A percentile compares a stretch with the other conserved stretches of the same genome.
phyloP scores from a whole-genome alignment of 2,113 vertebrate genomes.

The Ceyx margarethae region DNA sequence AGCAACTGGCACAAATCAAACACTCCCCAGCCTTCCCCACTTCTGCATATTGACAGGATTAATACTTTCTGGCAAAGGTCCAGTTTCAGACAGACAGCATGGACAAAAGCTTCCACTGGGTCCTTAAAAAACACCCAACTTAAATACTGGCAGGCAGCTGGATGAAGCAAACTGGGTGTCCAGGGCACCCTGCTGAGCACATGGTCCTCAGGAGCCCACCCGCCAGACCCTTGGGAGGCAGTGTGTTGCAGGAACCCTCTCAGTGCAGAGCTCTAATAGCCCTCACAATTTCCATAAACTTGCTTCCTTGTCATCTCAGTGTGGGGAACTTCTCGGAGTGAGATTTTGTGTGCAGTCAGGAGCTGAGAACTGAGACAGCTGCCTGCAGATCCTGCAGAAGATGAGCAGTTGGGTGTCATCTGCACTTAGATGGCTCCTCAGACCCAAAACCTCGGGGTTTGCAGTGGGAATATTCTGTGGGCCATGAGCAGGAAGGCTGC shows the following conservation, averaged over 20 bases:
- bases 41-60: not conserved
- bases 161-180: not conserved
- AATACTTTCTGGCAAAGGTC: constrained; percentile 37
- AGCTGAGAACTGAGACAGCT: not conserved
- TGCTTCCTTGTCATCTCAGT: not conserved
- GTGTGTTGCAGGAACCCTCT: fast-evolving
- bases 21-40: not conserved
- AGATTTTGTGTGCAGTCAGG: not conserved
- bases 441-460: not conserved
- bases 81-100: not conserved
- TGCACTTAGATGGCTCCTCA: fast-evolving
- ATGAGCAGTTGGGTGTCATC: not conserved
- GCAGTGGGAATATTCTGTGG: not conserved
- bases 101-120: not conserved
- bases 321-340: not conserved
- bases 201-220: not conserved
- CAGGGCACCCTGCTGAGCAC: not conserved
- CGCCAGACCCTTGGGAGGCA: not conserved
- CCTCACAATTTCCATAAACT: fast-evolving
- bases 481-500: not conserved
- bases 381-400: not conserved
- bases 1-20: constrained; percentile 31
- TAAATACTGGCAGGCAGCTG: not conserved
- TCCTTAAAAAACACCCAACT: constrained; percentile 12
- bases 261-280: not conserved